Evolutionary conservation across 2,888 invertebrate genomes (phyloP).

Genomic region (Molanna angustata): DNA sequence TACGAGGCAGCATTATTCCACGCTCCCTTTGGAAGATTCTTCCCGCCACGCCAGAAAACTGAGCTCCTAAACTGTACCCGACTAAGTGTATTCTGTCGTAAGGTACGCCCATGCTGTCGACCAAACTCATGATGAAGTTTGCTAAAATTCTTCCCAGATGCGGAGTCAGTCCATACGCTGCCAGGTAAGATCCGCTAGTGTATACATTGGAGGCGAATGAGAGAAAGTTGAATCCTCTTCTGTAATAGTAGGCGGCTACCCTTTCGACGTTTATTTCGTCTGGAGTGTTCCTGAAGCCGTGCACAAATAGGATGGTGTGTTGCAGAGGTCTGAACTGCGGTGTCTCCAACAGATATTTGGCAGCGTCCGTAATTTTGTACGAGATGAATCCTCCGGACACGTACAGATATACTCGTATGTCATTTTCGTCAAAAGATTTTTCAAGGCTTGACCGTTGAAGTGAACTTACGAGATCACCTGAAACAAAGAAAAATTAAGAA

Average conservation of each 20-base stretch:
- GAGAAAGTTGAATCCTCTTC: conserved; percentile 20
- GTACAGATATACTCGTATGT: conserved; percentile 14
- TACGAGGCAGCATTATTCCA: conserved; percentile 11
- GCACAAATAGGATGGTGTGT: conserved; percentile 22
- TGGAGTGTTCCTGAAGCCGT: conserved; percentile 23
- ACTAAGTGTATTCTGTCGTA: conserved; percentile 19
- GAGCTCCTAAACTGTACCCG: conserved; percentile 28
- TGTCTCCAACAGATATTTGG: conserved; percentile 10
- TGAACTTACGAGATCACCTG: conserved; percentile 18
- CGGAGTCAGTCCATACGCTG: conserved; percentile 8
- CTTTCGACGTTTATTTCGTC: conserved; percentile 17
- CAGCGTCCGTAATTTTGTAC: conserved; percentile 17
- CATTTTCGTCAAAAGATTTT: conserved; percentile 5
- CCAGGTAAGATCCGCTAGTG: conserved; percentile 7
- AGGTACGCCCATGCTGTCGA: conserved; percentile 15
- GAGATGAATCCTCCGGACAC: conserved; percentile 9
- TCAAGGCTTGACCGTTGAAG: conserved; percentile 9
- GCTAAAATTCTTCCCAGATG: conserved; percentile 18
- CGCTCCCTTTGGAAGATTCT: conserved; percentile 13
- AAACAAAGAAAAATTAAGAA: conserved; percentile 9
- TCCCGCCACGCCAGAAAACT: conserved; percentile 25
- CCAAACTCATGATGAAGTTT: conserved; percentile 22
- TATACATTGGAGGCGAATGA: conserved; percentile 21
- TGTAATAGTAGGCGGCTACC: conserved; percentile 18
- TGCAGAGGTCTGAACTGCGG: conserved; percentile 11